Evolutionary conservation across 2,888 invertebrate species (phyloP).

Genomic region (Julus scanicus): DNA sequence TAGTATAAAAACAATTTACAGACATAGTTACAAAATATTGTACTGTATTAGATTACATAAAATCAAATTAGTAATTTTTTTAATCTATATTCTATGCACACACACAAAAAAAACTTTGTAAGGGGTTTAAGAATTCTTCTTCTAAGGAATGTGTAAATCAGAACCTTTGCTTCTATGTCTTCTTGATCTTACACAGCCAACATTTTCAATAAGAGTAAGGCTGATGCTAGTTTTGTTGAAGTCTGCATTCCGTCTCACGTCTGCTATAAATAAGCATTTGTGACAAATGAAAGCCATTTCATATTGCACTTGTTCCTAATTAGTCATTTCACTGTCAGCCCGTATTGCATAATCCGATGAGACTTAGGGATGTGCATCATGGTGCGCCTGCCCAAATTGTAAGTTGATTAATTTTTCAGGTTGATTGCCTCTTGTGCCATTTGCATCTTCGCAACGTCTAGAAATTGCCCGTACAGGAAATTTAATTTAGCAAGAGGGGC

Average conservation of each 20-base stretch:
- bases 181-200: background rate
- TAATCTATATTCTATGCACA: too few relatives aligned
- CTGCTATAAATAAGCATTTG: background rate
- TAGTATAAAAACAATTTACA: too few relatives aligned
- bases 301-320: constrained; percentile 19
- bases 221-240: background rate
- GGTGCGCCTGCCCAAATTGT: background rate
- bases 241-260: background rate
- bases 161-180: background rate
- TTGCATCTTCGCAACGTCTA: background rate
- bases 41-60: too few relatives aligned
- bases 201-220: background rate
- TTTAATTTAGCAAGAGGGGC: background rate
- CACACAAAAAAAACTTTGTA: too few relatives aligned
- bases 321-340: constrained; percentile 6
- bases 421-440: constrained; percentile 6
- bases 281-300: constrained; percentile 19
- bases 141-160: too few relatives aligned
- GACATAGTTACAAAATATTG: too few relatives aligned
- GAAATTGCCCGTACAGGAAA: background rate
- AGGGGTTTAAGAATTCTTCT: too few relatives aligned
- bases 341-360: constrained; percentile 9
- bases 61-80: too few relatives aligned
- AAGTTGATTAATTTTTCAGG: constrained; percentile 8
- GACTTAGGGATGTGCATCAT: background rate